Base-by-base conservation (phyloP, 2,888 invertebrate genomes). In the Athalia rosae region DNA sequence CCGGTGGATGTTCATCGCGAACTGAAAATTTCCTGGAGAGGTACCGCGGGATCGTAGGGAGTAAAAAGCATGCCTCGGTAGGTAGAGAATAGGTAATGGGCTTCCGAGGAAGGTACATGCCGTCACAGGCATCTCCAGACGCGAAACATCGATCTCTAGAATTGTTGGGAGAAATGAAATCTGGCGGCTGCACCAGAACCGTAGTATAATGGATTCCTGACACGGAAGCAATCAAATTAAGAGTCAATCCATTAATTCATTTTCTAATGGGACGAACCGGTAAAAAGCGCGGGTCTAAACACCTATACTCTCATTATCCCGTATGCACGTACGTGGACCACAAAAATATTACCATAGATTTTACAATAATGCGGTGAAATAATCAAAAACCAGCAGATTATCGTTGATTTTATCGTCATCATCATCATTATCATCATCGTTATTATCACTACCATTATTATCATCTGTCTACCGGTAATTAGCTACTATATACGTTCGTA, bases 141-240 rank as follows among this genome's bases (percentile, higher is more conserved):
- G 83, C 83, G 85, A 87, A 86, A 83, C 85, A 88, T 88, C 88
- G 87, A 88, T 88, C 84, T 87, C 28, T 28, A 28, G 83, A 82
- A 81, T 79, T 76, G 77, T 80, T 77, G 77, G 64, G 69, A 79
- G 79, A 78, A 71, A 61, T 76, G 76, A 64, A 56, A 45, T 71
- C 64, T 53, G 48, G 56, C 62, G 45, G 78, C 77, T 77, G 74
- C 41, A 79, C 73, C 69, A 77, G 69, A 80, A 79, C 77, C 61
- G n/a, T 45, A 7, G 73, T 74, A 50, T 87, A 87, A 87, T 81
- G 85, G 81, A 81, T 82, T 66, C 71, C 78, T 76, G 79, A 82
- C 87, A 87, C 85, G 87, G 82, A 82, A 77, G 43, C 69, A 77
- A 79, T 79, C 77, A 78, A 80, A 80, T 78, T 77, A 59, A 76